Percentiles rank a stretch among this genome's conserved stretches.
Conservation (phyloP, 1,140 invertebrate genomes). For the Lasioglossum albipes region DNA sequence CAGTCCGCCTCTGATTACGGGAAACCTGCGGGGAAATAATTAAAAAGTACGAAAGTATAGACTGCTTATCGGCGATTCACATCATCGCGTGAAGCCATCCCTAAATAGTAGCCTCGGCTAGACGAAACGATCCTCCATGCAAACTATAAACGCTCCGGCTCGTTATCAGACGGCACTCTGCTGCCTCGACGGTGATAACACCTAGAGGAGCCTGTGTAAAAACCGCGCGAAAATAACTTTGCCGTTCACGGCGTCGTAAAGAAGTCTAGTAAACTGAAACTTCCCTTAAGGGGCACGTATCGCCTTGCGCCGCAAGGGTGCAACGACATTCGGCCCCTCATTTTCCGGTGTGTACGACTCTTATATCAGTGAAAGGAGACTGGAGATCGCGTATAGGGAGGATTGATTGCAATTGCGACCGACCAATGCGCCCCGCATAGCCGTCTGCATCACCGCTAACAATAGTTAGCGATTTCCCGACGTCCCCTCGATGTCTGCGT, state of each 20-base stretch:
- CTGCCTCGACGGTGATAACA: neutral
- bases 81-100: neutral
- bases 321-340: constrained; percentile 21
- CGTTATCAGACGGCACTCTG: neutral
- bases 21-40: neutral
- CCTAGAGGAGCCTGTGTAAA: neutral
- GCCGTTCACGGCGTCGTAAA: constrained; percentile 5
- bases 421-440: constrained; percentile 23
- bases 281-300: constrained; percentile 7
- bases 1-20: too few relatives aligned
- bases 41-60: neutral
- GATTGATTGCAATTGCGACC: constrained; percentile 41
- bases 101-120: neutral
- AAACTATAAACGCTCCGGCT: neutral
- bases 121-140: neutral
- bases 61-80: neutral
- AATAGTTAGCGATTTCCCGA: constrained; percentile 59
- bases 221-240: constrained; percentile 10
- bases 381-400: neutral
- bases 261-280: constrained; percentile 30
- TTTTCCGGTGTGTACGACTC: constrained; percentile 34
- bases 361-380: constrained; percentile 22
- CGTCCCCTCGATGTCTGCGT: constrained; percentile 8
- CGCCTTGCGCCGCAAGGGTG: constrained; percentile 3
- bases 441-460: neutral